Evolutionary conservation across 2,113 vertebrate genomes (phyloP).

Genomic region (Perccottus glenii): DNA sequence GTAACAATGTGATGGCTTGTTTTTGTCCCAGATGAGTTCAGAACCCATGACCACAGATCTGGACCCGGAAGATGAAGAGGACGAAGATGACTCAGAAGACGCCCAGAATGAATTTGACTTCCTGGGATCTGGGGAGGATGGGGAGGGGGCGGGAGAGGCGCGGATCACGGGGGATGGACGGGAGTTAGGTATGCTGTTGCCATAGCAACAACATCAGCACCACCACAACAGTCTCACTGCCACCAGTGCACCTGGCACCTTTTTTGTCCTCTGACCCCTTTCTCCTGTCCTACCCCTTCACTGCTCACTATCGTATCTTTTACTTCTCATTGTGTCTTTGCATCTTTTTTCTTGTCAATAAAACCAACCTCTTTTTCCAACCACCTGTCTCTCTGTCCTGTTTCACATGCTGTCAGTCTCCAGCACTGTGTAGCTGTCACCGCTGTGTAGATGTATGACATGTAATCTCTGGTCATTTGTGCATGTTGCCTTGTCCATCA

Average conservation of each 20-base stretch:
- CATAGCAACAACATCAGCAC: conserved; percentile 68
- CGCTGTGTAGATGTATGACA: conserved; percentile 43
- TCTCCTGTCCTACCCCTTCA: conserved; percentile 8
- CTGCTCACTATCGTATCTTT: conserved; percentile 63
- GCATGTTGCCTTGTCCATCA: conserved; percentile 65
- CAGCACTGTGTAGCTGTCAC: conserved; percentile 55
- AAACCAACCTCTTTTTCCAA: conserved; percentile 76
- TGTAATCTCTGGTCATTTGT: conserved; percentile 42
- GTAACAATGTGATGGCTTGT: not conserved
- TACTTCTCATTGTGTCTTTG: conserved; percentile 71
- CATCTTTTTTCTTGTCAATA: conserved; percentile 75
- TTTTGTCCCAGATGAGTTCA: conserved; percentile 73
- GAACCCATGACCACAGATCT: conserved; percentile 85
- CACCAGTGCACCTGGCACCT: conserved; percentile 64
- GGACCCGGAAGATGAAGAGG: conserved; percentile 88
- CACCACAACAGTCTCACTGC: conserved; percentile 68
- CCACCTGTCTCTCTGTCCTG: conserved; percentile 76
- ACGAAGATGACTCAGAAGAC: conserved; percentile 90
- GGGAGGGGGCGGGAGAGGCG: conserved; percentile 84
- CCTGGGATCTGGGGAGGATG: conserved; percentile 88
- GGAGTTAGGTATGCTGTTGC: conserved; percentile 84
- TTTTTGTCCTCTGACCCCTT: conserved; percentile 23
- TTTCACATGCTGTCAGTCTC: conserved; percentile 69
- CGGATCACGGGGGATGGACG: conserved; percentile 83
- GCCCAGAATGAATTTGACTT: conserved; percentile 92